Conservation (phyloP, 2,797 vertebrate species). For the Huso huso region DNA sequence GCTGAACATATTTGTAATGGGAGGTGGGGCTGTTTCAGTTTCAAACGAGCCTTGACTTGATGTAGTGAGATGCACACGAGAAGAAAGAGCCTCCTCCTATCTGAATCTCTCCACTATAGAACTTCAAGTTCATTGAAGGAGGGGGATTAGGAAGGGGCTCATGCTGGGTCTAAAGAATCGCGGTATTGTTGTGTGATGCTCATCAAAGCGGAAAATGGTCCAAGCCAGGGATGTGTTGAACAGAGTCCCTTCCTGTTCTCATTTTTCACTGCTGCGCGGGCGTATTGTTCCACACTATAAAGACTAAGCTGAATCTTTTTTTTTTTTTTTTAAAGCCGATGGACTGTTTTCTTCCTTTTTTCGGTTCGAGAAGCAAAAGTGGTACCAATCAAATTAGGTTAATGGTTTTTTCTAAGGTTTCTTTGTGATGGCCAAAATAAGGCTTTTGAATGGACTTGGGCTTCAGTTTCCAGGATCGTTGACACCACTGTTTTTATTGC, state of each 20-base stretch:
- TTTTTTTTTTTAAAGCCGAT: not conserved
- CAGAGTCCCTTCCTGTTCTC: constrained; percentile 24
- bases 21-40: constrained; percentile 2
- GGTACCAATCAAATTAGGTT: constrained; percentile 4
- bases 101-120: constrained; percentile 15
- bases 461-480: not conserved
- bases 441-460: not conserved
- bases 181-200: constrained; percentile 44
- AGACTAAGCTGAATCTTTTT: not conserved
- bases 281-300: constrained; percentile 9
- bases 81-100: constrained; percentile 11
- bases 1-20: not conserved
- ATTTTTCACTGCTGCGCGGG: constrained; percentile 2
- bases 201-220: constrained; percentile 44
- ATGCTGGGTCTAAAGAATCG: constrained; percentile 38
- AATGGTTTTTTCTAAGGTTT: not conserved
- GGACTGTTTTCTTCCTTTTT: not conserved
- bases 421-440: not conserved
- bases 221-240: constrained; percentile 22
- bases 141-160: constrained; percentile 37
- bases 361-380: not conserved
- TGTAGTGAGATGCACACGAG: constrained; percentile 14
- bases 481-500: not conserved
- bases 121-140: constrained; percentile 41
- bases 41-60: constrained; percentile 15